Conservation (phyloP, 2,797 vertebrate species). For the Menidia menidia region DNA sequence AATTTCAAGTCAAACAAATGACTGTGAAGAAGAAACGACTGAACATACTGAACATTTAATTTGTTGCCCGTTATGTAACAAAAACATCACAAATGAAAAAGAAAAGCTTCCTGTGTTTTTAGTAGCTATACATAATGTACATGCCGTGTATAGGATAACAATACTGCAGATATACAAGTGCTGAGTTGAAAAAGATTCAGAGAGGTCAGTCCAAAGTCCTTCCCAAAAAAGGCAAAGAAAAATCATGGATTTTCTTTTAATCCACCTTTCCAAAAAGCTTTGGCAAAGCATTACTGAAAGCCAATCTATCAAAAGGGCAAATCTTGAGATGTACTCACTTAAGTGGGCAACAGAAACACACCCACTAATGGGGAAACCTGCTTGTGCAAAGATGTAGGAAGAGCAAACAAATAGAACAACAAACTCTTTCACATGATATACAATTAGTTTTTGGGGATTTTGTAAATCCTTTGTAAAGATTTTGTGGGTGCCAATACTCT, state of each 20-base stretch:
- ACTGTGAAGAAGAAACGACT: too few relatives aligned
- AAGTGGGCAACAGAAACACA: not conserved
- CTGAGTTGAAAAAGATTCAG: not conserved
- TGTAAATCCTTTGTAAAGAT: constrained; percentile 5
- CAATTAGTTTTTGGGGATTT: not conserved
- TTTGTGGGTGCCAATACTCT: not conserved
- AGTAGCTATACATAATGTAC: not conserved
- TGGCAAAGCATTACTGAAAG: not conserved
- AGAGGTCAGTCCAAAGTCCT: not conserved
- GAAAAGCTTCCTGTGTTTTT: not conserved
- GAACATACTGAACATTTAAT: too few relatives aligned
- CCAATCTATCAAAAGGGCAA: not conserved
- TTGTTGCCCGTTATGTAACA: not conserved
- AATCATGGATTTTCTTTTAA: not conserved
- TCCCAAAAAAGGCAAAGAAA: too few relatives aligned
- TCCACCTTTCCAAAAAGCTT: not conserved
- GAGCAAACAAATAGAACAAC: not conserved
- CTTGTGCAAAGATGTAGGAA: not conserved
- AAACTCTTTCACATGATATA: not conserved
- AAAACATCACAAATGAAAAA: too few relatives aligned
- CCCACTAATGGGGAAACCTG: not conserved
- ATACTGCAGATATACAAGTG: not conserved
- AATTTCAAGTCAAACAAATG: too few relatives aligned
- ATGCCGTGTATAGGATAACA: not conserved
- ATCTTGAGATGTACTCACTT: not conserved